These are phyloP conservation scores for Hermaeophaga mercurialis DNA, from an alignment of 2,888 invertebrate genomes.

Conservation along the genomic window DNA sequence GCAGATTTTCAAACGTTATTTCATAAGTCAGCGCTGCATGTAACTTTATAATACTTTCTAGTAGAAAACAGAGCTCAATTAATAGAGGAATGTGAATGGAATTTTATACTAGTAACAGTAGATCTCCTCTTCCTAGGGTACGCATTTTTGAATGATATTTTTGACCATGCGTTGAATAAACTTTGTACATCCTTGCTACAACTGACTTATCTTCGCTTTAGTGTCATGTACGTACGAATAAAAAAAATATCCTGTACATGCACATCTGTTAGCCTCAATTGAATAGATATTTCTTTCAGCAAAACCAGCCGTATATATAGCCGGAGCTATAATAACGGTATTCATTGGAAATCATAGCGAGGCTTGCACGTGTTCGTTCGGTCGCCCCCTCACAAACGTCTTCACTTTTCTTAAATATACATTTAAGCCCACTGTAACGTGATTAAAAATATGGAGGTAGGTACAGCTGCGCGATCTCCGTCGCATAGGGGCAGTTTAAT, in stretches of 20 bases:
- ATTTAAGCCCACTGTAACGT: conserved; percentile 27
- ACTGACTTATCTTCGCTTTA: too few species aligned
- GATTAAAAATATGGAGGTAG: conserved; percentile 33
- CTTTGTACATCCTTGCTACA: too few species aligned
- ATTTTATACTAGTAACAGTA: too few species aligned
- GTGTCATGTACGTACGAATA: too few species aligned
- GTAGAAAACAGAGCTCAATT: too few species aligned
- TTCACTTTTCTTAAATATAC: conserved; percentile 27
- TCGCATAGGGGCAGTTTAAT: conserved; percentile 43
- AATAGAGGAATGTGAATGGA: too few species aligned
- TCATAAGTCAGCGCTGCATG: too few species aligned
- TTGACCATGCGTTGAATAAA: too few species aligned
- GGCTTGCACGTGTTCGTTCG: conserved; percentile 34
- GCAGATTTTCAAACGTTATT: too few species aligned
- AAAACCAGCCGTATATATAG: conserved; percentile 8
- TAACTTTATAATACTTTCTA: too few species aligned
- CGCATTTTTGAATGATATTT: too few species aligned
- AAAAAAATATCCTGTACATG: conserved; percentile 25
- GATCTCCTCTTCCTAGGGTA: too few species aligned
- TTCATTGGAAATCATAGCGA: conserved; percentile 33
- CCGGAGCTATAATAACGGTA: conserved; percentile 31
- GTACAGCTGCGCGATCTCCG: conserved; percentile 35
- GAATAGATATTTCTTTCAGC: conserved; percentile 31
- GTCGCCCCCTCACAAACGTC: conserved; percentile 26
- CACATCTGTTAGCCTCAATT: conserved; percentile 32